Evolutionary conservation across 2,797 vertebrate species (phyloP).

Genomic region (Cynopterus sphinx): DNA sequence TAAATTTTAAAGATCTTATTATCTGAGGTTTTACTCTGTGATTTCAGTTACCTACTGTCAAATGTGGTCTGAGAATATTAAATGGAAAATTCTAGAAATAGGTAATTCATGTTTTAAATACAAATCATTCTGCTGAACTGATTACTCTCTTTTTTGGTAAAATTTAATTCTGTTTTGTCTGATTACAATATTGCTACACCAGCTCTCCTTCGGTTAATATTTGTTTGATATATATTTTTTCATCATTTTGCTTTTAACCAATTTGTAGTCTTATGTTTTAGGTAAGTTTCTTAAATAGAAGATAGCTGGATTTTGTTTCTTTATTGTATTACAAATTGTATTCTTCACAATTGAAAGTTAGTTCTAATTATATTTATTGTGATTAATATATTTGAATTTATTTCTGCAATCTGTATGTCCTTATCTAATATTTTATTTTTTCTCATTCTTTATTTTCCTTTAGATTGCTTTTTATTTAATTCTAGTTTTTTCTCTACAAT

Average conservation of each 20-base stretch:
- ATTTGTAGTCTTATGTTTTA: not conserved
- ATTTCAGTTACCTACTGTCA: not conserved
- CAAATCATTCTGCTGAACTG: not conserved
- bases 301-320: not conserved
- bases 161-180: not conserved
- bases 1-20: not conserved
- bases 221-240: not conserved
- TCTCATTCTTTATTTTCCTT: not conserved
- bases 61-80: not conserved
- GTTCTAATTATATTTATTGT: not conserved
- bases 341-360: not conserved
- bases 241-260: not conserved
- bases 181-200: not conserved
- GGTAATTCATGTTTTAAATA: not conserved
- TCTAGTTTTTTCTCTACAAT: not conserved
- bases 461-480: not conserved
- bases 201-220: not conserved
- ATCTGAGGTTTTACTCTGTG: not conserved
- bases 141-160: not conserved
- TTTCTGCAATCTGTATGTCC: not conserved
- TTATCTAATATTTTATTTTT: slow-evolving; percentile 25
- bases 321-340: not conserved
- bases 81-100: not conserved
- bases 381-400: not conserved
- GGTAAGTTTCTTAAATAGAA: not conserved